Evolutionary conservation across 2,888 invertebrate genomes (phyloP).

Genomic region (Plutella xylostella): DNA sequence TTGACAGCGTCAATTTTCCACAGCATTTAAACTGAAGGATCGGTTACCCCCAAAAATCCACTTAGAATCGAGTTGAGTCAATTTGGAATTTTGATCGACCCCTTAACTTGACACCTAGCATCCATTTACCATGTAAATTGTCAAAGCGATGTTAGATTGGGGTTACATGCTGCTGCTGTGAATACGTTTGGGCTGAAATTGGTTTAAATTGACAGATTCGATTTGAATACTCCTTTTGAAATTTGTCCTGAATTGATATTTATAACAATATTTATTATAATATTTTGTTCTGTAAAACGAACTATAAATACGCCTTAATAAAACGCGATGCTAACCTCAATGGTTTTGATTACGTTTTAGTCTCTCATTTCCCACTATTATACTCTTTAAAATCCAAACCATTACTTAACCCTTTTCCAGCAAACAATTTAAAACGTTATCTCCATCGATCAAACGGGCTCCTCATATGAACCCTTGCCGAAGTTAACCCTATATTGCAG

Average conservation of each 20-base stretch:
- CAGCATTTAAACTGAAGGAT: slow-evolving; percentile 37
- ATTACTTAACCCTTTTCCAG: too few relatives aligned
- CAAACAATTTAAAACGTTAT: too few relatives aligned
- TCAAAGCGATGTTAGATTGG: slow-evolving; percentile 39
- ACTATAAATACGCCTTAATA: not conserved
- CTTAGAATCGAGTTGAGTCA: slow-evolving; percentile 41
- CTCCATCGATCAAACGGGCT: too few relatives aligned
- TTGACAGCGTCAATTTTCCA: slow-evolving; percentile 68
- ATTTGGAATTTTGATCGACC: slow-evolving; percentile 67
- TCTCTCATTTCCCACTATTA: too few relatives aligned
- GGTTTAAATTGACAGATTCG: not conserved
- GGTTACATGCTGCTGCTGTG: slow-evolving; percentile 33
- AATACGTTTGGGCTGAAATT: not conserved
- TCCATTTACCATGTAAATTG: slow-evolving; percentile 68
- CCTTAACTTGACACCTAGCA: slow-evolving; percentile 56
- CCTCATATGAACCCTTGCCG: slow-evolving; percentile 34
- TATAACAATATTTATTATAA: not conserved
- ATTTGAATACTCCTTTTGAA: too few relatives aligned
- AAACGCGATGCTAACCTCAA: not conserved
- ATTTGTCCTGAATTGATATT: not conserved
- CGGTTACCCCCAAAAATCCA: slow-evolving; percentile 59
- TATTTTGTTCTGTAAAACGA: not conserved
- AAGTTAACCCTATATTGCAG: too few relatives aligned
- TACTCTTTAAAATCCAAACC: too few relatives aligned
- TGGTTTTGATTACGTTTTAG: too few relatives aligned